Evolutionary conservation across 1,140 invertebrate species (phyloP).

Genomic region (Andricus grossulariae): DNA sequence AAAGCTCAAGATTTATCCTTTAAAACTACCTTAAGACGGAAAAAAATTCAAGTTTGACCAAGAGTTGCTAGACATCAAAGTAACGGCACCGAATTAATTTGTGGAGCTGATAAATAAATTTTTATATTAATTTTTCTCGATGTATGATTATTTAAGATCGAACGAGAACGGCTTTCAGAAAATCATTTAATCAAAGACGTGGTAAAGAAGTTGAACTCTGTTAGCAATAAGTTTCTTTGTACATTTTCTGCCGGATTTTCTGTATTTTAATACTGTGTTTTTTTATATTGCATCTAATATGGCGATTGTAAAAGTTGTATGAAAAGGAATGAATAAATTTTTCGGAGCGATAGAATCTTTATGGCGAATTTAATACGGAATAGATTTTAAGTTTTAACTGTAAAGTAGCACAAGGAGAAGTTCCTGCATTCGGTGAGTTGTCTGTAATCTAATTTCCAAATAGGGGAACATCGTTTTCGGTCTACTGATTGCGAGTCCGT

Average conservation of each 20-base stretch:
- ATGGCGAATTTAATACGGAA: neutral
- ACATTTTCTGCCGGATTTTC: constrained; percentile 9
- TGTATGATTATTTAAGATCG: neutral
- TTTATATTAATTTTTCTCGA: neutral
- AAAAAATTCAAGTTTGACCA: no score
- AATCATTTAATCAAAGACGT: neutral
- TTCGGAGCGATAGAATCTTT: constrained; percentile 3
- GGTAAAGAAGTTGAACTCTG: neutral
- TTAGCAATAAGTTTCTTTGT: constrained; percentile 29
- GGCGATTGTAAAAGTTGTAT: constrained; percentile 15
- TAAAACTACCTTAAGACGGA: no score
- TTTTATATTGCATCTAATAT: constrained; percentile 11
- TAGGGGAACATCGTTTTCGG: neutral
- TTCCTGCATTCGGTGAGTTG: neutral
- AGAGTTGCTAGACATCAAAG: no score
- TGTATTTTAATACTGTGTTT: constrained; percentile 29
- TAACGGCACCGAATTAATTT: no score
- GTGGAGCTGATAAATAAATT: neutral
- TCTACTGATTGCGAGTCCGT: no score
- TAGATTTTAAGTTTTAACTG: neutral
- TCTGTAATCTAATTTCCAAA: neutral
- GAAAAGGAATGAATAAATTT: constrained; percentile 25
- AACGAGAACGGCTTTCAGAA: neutral
- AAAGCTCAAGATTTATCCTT: no score
- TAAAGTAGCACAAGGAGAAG: constrained; percentile 6